Percentiles rank a stretch among this genome's conserved stretches.
Conservation (phyloP, 2,888 invertebrate species). For the Epinotia nisella region DNA sequence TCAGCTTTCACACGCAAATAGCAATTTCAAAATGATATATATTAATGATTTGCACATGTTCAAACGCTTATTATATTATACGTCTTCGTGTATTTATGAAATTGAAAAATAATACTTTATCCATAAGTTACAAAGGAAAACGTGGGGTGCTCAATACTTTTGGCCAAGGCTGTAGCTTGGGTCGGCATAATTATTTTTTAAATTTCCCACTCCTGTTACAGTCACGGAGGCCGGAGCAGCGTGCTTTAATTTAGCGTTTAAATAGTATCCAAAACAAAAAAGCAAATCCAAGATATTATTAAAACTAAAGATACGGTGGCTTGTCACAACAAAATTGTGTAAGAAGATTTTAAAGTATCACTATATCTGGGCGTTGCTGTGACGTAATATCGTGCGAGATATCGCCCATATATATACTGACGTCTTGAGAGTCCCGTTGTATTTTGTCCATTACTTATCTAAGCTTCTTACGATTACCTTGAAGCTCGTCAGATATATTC, state of each 20-base stretch:
- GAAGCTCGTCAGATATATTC: slow-evolving; percentile 73
- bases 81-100: no score
- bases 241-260: neutral
- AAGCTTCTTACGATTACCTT: slow-evolving; percentile 75
- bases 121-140: no score
- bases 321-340: no score
- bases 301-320: slow-evolving; percentile 37
- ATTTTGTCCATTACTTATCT: slow-evolving; percentile 81
- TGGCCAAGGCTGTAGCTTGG: no score
- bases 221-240: neutral
- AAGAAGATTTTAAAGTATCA: slow-evolving; percentile 59
- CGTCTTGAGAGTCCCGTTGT: slow-evolving; percentile 71
- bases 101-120: no score
- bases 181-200: no score
- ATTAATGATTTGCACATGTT: no score
- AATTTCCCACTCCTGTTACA: no score
- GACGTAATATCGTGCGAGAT: slow-evolving; percentile 82
- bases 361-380: slow-evolving; percentile 81
- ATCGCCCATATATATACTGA: slow-evolving; percentile 81
- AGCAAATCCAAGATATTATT: slow-evolving; percentile 54
- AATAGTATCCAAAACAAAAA: slow-evolving; percentile 16
- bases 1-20: no score
- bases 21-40: no score
- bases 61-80: no score
- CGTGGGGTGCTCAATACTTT: no score